Evolutionary conservation across 2,113 vertebrate genomes (phyloP).

Genomic region (Myotis davidii): DNA sequence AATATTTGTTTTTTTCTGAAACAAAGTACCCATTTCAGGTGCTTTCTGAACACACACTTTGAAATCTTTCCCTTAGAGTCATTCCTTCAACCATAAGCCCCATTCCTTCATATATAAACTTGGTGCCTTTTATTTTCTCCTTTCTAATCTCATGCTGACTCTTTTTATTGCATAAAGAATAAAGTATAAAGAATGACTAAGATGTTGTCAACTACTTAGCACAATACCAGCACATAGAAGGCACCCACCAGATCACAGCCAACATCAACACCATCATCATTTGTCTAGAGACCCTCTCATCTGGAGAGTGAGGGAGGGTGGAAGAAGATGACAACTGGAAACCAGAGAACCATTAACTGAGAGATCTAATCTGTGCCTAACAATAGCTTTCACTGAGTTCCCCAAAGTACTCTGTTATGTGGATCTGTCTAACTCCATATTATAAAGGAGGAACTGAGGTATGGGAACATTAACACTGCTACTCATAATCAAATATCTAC

Average conservation of each 20-base stretch:
- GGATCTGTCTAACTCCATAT: not conserved
- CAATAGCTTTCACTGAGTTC: not conserved
- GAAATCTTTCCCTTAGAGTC: constrained; percentile 1
- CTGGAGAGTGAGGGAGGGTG: not conserved
- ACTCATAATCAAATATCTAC: not conserved
- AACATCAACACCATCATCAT: not conserved
- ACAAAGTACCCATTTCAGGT: not conserved
- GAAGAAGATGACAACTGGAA: not conserved
- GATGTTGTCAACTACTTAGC: not conserved
- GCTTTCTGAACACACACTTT: not conserved
- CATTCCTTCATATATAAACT: not conserved
- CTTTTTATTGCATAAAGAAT: not conserved
- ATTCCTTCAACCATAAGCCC: not conserved
- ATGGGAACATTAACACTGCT: not conserved
- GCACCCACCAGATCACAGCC: not conserved
- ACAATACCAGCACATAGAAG: not conserved
- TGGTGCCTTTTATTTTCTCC: not conserved
- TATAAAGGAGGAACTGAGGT: not conserved
- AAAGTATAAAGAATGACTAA: not conserved
- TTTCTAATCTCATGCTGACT: not conserved
- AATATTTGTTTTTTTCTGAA: constrained; percentile 52
- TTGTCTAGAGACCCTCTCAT: not conserved
- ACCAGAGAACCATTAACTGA: not conserved
- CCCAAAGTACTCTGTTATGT: not conserved
- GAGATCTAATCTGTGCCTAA: not conserved